These are phyloP conservation scores for Sycobia sp. DNA, from an alignment of 1,140 invertebrate genomes.

Conservation along the genomic window DNA sequence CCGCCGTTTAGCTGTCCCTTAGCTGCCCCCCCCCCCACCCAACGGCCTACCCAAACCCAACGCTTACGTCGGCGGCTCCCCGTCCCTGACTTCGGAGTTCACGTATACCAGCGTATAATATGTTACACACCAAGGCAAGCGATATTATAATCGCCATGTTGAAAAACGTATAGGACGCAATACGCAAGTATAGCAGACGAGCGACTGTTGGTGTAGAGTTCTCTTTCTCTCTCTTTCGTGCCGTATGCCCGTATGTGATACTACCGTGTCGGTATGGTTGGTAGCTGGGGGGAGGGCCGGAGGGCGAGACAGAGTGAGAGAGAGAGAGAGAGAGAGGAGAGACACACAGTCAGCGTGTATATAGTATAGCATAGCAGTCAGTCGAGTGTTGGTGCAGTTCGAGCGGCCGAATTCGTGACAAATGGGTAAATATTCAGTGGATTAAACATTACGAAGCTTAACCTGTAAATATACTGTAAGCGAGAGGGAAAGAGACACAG, in stretches of 20 bases:
- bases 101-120: no score
- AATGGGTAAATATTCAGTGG: conserved; percentile 55
- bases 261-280: no score
- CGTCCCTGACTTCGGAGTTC: no score
- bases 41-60: not conserved
- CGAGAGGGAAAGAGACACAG: no score
- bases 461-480: no score
- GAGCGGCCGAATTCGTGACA: conserved; percentile 49
- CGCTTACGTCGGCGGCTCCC: not conserved
- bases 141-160: conserved; percentile 50
- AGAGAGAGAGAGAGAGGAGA: no score
- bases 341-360: no score
- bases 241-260: conserved; percentile 55
- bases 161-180: conserved; percentile 47
- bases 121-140: no score
- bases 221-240: conserved; percentile 39
- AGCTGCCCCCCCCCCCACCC: conserved; percentile 1
- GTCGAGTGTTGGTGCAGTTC: conserved; percentile 51
- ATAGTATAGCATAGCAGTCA: no score
- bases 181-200: no score
- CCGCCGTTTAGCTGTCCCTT: conserved; percentile 26
- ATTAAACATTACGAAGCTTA: no score
- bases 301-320: no score
- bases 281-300: conserved; percentile 44
- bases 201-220: conserved; percentile 12